phyloP scores from a whole-genome alignment of 64 coral and sea anemone species.

The Pachyseris speciosa region DNA sequence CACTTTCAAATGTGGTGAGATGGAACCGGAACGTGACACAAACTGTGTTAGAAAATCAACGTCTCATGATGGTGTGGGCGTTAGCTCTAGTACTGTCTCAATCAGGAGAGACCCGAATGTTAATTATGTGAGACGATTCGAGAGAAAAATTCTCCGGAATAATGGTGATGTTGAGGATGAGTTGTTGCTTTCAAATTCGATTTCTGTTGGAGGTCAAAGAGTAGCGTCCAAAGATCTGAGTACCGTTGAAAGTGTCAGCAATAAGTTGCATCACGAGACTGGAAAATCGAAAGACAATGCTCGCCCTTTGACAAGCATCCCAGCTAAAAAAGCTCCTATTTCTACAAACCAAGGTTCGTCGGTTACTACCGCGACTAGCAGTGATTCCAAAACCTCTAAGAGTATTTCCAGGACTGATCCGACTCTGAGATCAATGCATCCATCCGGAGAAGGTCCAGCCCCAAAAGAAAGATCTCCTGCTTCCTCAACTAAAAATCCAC shows the following conservation, averaged over 20 bases:
- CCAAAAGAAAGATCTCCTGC: not conserved
- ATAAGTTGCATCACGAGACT: not conserved
- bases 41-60: not conserved
- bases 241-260: not conserved
- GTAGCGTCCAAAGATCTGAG: not conserved
- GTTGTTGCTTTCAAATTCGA: not conserved
- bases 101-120: not conserved
- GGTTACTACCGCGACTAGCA: not conserved
- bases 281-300: not conserved
- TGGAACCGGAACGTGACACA: slow-evolving; percentile 71
- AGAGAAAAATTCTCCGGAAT: slow-evolving; percentile 16
- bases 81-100: not conserved
- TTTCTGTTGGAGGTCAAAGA: not conserved
- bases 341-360: not conserved
- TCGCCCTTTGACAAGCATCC: not conserved
- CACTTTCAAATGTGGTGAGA: slow-evolving; percentile 53
- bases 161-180: slow-evolving; percentile 9
- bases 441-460: not conserved
- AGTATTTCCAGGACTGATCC: not conserved
- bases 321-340: not conserved
- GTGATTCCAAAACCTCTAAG: not conserved
- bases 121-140: slow-evolving; percentile 3
- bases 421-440: not conserved
- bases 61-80: not conserved
- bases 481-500: not conserved